Conservation (phyloP, 53 echinoderm and acorn worm species). For the Astropecten irregularis region DNA sequence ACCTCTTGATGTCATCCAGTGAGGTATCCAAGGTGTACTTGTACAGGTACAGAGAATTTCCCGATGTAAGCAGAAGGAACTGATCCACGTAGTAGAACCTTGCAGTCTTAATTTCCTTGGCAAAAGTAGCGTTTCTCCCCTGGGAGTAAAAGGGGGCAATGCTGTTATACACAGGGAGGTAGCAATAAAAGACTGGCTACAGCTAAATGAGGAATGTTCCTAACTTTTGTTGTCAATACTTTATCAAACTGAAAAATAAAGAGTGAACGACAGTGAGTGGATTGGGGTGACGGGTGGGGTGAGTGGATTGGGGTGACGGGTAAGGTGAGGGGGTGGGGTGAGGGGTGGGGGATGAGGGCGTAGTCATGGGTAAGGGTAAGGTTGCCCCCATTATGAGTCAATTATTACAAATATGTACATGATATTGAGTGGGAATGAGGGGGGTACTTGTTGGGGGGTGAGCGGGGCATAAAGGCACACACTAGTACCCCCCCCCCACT, state of each 20-base stretch:
- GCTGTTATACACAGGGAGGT: neutral
- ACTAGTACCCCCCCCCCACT: too few species aligned
- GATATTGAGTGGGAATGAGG: too few species aligned
- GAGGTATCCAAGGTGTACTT: slow-evolving; percentile 85
- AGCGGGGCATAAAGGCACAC: too few species aligned
- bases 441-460: too few species aligned
- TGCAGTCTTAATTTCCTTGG: slow-evolving; percentile 81
- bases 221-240: too few species aligned
- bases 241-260: too few species aligned
- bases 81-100: slow-evolving; percentile 94
- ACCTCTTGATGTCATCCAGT: slow-evolving; percentile 96
- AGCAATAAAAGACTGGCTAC: neutral
- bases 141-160: neutral
- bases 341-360: neutral
- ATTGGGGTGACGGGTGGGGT: neutral
- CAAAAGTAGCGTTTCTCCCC: slow-evolving; percentile 66
- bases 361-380: too few species aligned
- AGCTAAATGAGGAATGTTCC: too few species aligned
- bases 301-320: neutral
- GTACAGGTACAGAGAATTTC: slow-evolving; percentile 72
- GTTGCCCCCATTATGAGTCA: too few species aligned
- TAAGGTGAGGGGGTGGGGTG: neutral
- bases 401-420: too few species aligned
- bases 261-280: neutral
- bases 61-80: slow-evolving; percentile 76